Evolutionary conservation across 2,113 vertebrate species (phyloP).

Genomic region (Megaceryle maxima): DNA sequence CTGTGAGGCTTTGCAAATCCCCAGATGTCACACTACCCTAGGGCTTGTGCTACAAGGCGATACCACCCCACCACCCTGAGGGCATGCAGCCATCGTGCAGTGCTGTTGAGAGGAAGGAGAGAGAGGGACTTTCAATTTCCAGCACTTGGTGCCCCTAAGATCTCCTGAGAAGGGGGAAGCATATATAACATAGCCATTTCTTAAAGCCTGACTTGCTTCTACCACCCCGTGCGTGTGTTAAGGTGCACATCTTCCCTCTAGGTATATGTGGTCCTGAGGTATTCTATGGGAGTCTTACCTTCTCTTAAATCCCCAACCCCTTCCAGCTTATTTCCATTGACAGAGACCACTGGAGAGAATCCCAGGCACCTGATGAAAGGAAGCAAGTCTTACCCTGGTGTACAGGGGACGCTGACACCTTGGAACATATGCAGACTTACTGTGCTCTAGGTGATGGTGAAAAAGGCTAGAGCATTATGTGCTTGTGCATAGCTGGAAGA

Average conservation of each 20-base stretch:
- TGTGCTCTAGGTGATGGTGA: background rate
- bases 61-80: background rate
- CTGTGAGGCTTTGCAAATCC: background rate
- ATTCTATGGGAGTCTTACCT: background rate
- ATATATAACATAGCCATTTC: background rate
- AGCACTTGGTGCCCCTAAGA: background rate
- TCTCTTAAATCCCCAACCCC: background rate
- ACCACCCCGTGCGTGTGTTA: accelerated
- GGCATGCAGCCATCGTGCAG: background rate
- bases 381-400: background rate
- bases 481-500: background rate
- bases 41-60: background rate
- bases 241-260: background rate
- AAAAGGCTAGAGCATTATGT: background rate
- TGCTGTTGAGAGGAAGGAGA: background rate
- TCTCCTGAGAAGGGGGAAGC: background rate
- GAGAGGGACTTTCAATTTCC: background rate
- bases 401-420: background rate
- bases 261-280: background rate
- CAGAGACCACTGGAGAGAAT: background rate
- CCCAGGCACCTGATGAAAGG: background rate
- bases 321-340: background rate
- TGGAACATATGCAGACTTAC: background rate
- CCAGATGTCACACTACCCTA: background rate
- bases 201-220: background rate